These are phyloP conservation scores for Notodonta ziczac DNA, from an alignment of 2,888 invertebrate genomes.

Conservation along the genomic window DNA sequence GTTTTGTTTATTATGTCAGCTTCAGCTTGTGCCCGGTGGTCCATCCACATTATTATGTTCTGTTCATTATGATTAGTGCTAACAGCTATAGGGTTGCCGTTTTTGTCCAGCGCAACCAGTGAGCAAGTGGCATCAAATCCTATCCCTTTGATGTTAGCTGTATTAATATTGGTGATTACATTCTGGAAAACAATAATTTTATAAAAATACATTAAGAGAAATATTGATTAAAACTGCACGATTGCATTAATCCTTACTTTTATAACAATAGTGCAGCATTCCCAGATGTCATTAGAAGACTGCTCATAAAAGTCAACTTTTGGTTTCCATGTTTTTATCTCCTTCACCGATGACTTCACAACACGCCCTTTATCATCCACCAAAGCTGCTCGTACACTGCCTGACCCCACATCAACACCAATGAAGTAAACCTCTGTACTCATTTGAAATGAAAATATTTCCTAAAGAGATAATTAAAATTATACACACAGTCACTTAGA, in stretches of 20 bases:
- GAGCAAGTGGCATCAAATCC: constrained; percentile 99
- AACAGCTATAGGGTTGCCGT: constrained; percentile 88
- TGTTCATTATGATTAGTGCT: constrained; percentile 88
- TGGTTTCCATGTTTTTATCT: constrained; percentile 91
- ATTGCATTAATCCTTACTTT: constrained; percentile 84
- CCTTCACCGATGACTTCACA: constrained; percentile 84
- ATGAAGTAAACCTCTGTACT: constrained; percentile 84
- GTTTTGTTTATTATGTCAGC: constrained; percentile 91
- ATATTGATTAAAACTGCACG: too few relatives aligned
- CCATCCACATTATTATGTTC: constrained; percentile 97
- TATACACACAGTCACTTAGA: too few relatives aligned
- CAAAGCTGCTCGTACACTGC: constrained; percentile 94
- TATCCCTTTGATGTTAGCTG: constrained; percentile 89
- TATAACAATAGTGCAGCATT: constrained; percentile 88
- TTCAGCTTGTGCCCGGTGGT: constrained; percentile 93
- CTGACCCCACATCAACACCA: constrained; percentile 97
- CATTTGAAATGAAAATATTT: constrained; percentile 34
- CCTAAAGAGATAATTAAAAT: too few relatives aligned
- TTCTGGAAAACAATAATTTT: constrained; percentile 72
- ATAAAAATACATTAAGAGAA: too few relatives aligned
- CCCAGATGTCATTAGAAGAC: constrained; percentile 95
- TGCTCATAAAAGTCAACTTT: constrained; percentile 93
- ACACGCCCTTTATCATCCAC: constrained; percentile 89
- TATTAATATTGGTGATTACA: constrained; percentile 81
- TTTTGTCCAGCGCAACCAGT: constrained; percentile 90